A percentile compares a stretch with the other conserved stretches of the same genome.
These are phyloP conservation scores for Glomeris marginata DNA, from an alignment of 2,888 invertebrate species.

Conservation along the genomic window DNA sequence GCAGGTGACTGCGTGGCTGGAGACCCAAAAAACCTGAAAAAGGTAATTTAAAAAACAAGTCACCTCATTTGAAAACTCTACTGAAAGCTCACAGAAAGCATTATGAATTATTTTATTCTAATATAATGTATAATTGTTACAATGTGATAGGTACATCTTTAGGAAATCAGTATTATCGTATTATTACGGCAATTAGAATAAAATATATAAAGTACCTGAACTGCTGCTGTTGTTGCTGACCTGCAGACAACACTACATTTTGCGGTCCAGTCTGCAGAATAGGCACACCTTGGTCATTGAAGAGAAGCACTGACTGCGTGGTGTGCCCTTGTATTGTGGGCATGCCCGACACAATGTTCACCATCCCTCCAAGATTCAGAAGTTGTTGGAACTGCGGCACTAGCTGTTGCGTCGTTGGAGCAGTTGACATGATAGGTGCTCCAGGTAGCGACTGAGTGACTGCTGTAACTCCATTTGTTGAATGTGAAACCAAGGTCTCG, in stretches of 20 bases:
- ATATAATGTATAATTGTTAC: no score
- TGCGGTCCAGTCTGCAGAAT: conserved; percentile 10
- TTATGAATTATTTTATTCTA: no score
- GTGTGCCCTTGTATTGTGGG: conserved; percentile 1
- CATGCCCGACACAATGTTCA: conserved; percentile 11
- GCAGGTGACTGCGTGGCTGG: no score
- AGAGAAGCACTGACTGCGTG: conserved; percentile 13
- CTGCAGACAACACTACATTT: conserved; percentile 1
- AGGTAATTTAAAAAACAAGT: no score
- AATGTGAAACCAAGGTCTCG: conserved; percentile 2
- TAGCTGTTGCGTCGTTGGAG: conserved; percentile 3
- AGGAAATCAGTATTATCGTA: no score
- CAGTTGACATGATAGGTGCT: conserved; percentile 16
- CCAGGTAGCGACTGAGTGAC: conserved; percentile 14
- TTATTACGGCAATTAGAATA: no score
- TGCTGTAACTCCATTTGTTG: conserved; percentile 9
- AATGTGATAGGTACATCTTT: no score
- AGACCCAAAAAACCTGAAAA: no score
- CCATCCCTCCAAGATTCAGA: conserved; percentile 12
- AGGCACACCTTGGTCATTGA: conserved; percentile 15
- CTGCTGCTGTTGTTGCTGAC: conserved; percentile 1
- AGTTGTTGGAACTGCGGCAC: conserved; percentile 5
- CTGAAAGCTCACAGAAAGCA: no score
- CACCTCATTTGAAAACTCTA: no score
- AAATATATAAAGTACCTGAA: not conserved